These are phyloP conservation scores for Camponotus vicinus DNA, from an alignment of 1,140 invertebrate genomes.

Conservation along the genomic window DNA sequence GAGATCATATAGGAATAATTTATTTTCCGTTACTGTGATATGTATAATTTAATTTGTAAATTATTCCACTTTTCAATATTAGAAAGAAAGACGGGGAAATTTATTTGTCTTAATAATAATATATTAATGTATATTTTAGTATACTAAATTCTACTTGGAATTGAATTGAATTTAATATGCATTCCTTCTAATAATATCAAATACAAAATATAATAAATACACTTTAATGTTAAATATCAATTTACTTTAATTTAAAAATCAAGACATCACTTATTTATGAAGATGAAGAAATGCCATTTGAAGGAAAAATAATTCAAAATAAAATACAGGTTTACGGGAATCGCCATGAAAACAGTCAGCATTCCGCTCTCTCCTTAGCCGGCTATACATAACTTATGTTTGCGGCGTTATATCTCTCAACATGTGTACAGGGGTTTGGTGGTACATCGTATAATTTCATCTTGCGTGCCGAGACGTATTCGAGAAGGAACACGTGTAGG, in stretches of 20 bases:
- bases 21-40: background rate
- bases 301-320: slow-evolving; percentile 1
- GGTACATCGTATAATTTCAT: slow-evolving; percentile 62
- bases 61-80: background rate
- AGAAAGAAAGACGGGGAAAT: background rate
- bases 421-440: slow-evolving; percentile 28
- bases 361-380: slow-evolving; percentile 41
- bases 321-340: slow-evolving; percentile 3
- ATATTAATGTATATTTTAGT: background rate
- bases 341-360: slow-evolving; percentile 30
- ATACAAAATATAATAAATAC: background rate
- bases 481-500: slow-evolving; percentile 57
- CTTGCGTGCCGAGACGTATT: slow-evolving; percentile 51
- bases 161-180: no score
- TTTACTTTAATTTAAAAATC: slow-evolving; percentile 27
- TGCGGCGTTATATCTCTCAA: slow-evolving; percentile 55
- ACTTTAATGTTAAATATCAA: background rate
- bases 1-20: background rate
- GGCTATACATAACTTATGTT: slow-evolving; percentile 56
- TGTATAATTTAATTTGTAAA: background rate
- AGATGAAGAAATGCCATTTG: background rate
- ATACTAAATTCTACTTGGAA: background rate
- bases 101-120: background rate
- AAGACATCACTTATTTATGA: background rate
- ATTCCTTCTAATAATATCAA: background rate